Evolutionary conservation across 2,797 vertebrate species (phyloP).

Genomic region (Phataginus tricuspis): DNA sequence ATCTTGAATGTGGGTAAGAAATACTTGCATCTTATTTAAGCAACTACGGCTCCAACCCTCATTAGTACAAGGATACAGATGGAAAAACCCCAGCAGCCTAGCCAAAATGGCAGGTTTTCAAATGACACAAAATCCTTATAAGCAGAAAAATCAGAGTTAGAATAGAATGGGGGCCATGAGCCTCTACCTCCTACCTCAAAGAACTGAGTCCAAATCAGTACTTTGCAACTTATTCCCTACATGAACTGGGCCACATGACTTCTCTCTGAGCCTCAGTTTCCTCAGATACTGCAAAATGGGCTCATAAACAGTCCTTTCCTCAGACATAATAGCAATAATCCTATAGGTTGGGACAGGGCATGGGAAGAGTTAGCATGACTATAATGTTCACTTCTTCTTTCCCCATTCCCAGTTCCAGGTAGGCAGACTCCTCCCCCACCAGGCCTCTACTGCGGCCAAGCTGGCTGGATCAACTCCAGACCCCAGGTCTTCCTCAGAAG

Average conservation of each 20-base stretch:
- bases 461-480: neutral
- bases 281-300: neutral
- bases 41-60: neutral
- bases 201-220: neutral
- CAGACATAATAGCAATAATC: neutral
- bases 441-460: neutral
- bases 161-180: neutral
- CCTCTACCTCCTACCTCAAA: neutral
- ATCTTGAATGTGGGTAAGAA: neutral
- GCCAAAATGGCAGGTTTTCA: conserved; percentile 2
- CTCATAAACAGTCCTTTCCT: neutral
- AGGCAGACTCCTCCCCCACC: too few relatives aligned
- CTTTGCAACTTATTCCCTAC: neutral
- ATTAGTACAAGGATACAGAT: neutral
- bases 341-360: neutral
- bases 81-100: neutral
- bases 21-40: neutral
- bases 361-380: neutral
- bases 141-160: neutral
- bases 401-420: rapidly evolving
- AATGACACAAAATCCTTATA: neutral
- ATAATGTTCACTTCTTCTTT: neutral
- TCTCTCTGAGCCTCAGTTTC: neutral
- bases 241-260: neutral
- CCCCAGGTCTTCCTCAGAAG: neutral